These are phyloP conservation scores for Phataginus tetradactyla DNA, from an alignment of 2,797 vertebrate species.

Conservation along the genomic window DNA sequence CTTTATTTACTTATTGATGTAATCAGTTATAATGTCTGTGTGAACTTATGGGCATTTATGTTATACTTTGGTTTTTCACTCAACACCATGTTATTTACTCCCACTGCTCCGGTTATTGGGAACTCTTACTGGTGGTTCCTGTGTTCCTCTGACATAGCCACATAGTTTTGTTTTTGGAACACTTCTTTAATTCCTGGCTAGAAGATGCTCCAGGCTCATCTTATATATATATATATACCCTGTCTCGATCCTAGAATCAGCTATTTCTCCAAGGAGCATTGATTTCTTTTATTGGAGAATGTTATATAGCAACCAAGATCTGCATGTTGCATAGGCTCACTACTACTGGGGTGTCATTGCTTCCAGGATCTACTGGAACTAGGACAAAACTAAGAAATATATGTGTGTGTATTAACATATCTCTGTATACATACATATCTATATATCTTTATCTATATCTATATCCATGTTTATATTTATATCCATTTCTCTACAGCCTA, in stretches of 20 bases:
- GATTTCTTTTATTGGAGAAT: neutral
- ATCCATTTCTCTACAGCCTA: too few relatives aligned
- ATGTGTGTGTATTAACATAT: neutral
- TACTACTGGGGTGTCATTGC: neutral
- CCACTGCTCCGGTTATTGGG: neutral
- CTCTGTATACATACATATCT: neutral
- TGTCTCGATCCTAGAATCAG: neutral
- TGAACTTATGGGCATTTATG: neutral
- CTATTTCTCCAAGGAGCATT: neutral
- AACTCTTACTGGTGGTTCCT: neutral
- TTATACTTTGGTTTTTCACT: neutral
- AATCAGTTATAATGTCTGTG: neutral
- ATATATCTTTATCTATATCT: neutral
- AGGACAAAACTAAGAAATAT: neutral
- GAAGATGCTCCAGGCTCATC: neutral
- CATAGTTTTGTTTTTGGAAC: neutral
- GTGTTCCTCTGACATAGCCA: neutral
- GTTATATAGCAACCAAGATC: slow-evolving; percentile 34
- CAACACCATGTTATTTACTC: neutral
- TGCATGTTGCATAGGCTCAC: neutral
- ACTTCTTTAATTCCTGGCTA: neutral
- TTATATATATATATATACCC: neutral
- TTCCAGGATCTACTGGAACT: neutral
- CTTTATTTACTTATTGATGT: neutral
- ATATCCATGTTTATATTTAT: neutral